Percentiles rank a stretch among this genome's conserved stretches.
Conservation (phyloP, 2,797 vertebrate species). For the Anabacerthia variegaticeps region DNA sequence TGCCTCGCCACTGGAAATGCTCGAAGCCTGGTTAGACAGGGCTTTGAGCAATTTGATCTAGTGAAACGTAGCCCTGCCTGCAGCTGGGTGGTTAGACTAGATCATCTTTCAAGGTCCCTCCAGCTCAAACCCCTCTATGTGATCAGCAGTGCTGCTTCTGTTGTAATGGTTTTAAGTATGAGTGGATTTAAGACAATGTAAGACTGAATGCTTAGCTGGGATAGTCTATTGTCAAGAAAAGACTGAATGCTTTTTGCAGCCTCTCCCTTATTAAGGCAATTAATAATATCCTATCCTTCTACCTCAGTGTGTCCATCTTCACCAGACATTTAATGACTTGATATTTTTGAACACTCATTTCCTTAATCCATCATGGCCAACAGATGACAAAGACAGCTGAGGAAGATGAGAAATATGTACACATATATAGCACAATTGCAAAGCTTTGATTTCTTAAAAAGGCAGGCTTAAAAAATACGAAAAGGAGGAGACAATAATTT, state of each 20-base stretch:
- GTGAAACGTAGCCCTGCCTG: background rate
- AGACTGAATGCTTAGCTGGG: background rate
- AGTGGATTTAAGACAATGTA: background rate
- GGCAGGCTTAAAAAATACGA: background rate
- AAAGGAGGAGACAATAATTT: background rate
- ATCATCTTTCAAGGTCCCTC: background rate
- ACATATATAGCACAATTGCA: accelerated
- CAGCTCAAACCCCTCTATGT: background rate
- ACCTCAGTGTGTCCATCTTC: background rate
- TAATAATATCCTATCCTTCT: background rate
- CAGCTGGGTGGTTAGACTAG: background rate
- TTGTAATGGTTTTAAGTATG: background rate
- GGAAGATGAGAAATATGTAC: background rate
- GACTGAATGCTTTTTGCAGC: background rate
- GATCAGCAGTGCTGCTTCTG: background rate
- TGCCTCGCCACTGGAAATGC: background rate
- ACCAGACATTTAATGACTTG: background rate
- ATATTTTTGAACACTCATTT: background rate
- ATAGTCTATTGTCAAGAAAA: background rate
- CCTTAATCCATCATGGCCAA: background rate
- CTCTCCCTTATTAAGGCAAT: background rate
- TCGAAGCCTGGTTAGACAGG: background rate
- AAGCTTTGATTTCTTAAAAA: background rate
- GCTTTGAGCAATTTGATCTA: background rate
- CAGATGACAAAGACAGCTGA: background rate